Evolutionary conservation across 2,113 vertebrate species (phyloP).

Genomic region (Chionodraco myersi): DNA sequence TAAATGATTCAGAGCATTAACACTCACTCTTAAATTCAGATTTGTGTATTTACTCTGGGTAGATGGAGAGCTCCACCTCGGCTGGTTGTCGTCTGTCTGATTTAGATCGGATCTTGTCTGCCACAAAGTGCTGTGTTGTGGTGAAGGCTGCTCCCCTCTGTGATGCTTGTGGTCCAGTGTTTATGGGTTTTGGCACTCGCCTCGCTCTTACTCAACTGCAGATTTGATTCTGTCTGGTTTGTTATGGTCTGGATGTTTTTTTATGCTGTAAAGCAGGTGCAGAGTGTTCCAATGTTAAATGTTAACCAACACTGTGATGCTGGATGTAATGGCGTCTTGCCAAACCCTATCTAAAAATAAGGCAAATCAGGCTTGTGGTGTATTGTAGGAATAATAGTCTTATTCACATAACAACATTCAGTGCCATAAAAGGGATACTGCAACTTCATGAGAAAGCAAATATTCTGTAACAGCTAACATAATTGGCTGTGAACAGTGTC

Average conservation of each 20-base stretch:
- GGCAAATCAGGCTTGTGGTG: background rate
- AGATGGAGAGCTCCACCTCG: conserved; percentile 26
- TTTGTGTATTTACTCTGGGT: conserved; percentile 58
- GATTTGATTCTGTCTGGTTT: background rate
- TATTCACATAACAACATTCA: background rate
- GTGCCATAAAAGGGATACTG: background rate
- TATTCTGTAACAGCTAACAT: too few species aligned
- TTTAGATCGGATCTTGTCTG: conserved; percentile 43
- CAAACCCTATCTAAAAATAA: conserved; percentile 2
- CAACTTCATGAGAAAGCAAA: too few species aligned
- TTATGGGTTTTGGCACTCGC: conserved; percentile 41
- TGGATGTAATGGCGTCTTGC: background rate
- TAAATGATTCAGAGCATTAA: conserved; percentile 42
- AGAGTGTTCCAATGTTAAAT: background rate
- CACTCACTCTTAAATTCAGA: conserved; percentile 22
- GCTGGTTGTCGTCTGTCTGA: conserved; percentile 34
- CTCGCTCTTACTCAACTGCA: conserved; percentile 10
- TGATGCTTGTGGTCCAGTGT: conserved; percentile 17
- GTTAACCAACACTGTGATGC: background rate
- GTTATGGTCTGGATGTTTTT: background rate
- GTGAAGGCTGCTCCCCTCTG: conserved; percentile 19
- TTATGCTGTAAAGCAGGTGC: conserved; percentile 22
- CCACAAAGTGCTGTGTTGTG: conserved; percentile 31
- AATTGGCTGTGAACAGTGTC: background rate
- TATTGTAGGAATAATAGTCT: background rate